Conservation (phyloP, 2,888 invertebrate genomes). For the Scaptomyza tumidula region DNA sequence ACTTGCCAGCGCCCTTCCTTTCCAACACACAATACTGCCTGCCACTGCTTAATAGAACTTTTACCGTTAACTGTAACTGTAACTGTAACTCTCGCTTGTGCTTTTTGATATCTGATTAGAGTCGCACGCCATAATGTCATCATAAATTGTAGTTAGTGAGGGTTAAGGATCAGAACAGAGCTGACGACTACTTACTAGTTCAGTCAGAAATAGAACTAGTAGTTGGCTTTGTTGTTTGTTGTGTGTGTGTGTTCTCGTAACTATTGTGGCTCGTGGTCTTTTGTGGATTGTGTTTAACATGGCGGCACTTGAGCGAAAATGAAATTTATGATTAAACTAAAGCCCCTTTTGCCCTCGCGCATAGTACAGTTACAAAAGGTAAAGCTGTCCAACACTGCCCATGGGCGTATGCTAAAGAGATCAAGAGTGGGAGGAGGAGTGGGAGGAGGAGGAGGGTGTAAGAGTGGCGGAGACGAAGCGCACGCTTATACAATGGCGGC, state of each 20-base stretch:
- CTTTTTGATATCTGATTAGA: conserved; percentile 59
- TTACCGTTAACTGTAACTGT: conserved; percentile 36
- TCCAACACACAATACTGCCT: conserved; percentile 31
- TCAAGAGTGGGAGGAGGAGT: conserved; percentile 15
- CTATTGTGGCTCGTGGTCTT: conserved; percentile 24
- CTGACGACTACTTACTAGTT: conserved; percentile 1
- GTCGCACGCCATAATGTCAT: conserved; percentile 79
- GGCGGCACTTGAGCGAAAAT: conserved; percentile 54
- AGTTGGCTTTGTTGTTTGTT: neutral
- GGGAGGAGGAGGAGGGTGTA: neutral
- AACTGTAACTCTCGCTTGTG: conserved; percentile 45
- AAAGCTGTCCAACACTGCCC: conserved; percentile 46
- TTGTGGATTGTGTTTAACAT: conserved; percentile 33
- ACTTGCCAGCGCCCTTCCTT: conserved; percentile 40
- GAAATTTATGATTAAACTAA: conserved; percentile 76
- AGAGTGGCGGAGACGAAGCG: conserved; percentile 1
- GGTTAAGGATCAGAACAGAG: conserved; percentile 55
- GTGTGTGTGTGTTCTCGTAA: neutral
- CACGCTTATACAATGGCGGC: conserved; percentile 58
- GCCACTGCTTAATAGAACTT: conserved; percentile 33
- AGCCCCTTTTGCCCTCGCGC: conserved; percentile 42
- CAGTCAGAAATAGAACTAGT: neutral
- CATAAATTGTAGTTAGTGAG: conserved; percentile 74
- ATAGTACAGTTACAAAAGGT: conserved; percentile 60
- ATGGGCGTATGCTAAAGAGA: conserved; percentile 70